Evolutionary conservation across 2,797 vertebrate species (phyloP), one percentile per base, ranked within the genome.

Genomic region (Lepilemur septentrionalis): DNA sequence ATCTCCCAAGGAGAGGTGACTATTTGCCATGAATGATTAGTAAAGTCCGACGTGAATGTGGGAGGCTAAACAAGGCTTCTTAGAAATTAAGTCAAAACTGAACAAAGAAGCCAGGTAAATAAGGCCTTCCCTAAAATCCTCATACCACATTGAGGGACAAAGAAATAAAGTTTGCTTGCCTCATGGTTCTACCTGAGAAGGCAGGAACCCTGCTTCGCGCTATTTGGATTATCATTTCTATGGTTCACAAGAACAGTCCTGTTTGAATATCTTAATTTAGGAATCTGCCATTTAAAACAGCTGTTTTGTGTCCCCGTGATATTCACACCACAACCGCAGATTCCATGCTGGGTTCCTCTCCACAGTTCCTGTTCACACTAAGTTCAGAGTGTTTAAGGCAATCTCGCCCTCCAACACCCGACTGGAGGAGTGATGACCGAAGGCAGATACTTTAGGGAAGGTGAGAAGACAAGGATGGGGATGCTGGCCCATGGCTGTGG

Each of bases 281-380:
- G 65, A 48, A 11, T 55, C 46, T 50, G 11, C 22, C 17, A 23
- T 28, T 52, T 13, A 23, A 22, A 75, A 23, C 0, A n/a, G 69
- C 18, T 55, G 5, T n/a, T 2, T 5, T 2, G 6, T 43, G 3
- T 50, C 32, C 1, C 7, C 0, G 22, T 0, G 25, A 12, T 1
- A 17, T 15, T 32, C 2, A 2, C 0, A 10, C n/a, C 69, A 28
- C 3, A 7, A 14, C 32, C 12, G 4, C 7, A 7, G 32, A 30
- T 12, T 25, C 28, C 28, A 13, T 13, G 13, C 4, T 35, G 41
- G 17, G 25, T 43, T 13, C 70, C 65, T 83, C 13, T 35, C 32
- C 28, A 14, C 3, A 35, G 55, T 35, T 72, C 9, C 46, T 46
- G 22, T 25, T 75, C 32, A 52, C 52, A 2, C 25, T 7, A 18